Conservation (phyloP, 2,113 vertebrate species). For the Herpailurus yagouaroundi region DNA sequence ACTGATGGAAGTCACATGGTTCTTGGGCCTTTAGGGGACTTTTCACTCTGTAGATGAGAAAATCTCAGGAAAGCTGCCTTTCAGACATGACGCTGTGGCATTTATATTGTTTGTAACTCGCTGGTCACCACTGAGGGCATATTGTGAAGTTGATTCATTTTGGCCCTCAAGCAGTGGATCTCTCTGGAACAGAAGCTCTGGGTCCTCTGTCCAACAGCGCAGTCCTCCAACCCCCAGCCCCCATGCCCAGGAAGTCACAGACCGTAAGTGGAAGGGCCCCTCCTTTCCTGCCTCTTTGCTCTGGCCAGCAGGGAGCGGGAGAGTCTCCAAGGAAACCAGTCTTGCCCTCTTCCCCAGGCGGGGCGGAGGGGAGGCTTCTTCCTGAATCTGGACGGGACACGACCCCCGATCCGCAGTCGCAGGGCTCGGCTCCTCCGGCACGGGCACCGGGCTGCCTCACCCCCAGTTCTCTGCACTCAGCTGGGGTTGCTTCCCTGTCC, state of each 20-base stretch:
- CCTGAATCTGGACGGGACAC: accelerated
- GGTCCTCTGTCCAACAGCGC: slow-evolving; percentile 88
- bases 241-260: slow-evolving; percentile 92
- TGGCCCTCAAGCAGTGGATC: slow-evolving; percentile 72
- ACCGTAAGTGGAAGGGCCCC: slow-evolving; percentile 85
- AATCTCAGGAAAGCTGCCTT: background rate
- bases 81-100: background rate
- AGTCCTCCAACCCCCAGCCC: slow-evolving; percentile 91
- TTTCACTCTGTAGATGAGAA: background rate
- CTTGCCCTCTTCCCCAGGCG: no score
- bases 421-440: accelerated
- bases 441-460: accelerated
- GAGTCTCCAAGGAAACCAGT: accelerated
- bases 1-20: background rate
- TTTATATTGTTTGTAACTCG: accelerated
- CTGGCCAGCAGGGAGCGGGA: accelerated
- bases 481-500: no score
- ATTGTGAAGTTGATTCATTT: background rate
- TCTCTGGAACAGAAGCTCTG: slow-evolving; percentile 76
- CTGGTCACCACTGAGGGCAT: background rate
- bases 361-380: background rate
- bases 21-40: background rate
- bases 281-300: no score
- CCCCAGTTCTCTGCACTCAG: accelerated
- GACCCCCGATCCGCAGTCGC: accelerated